Conservation (phyloP, 2,888 invertebrate species). For the Epirrita christyi region DNA sequence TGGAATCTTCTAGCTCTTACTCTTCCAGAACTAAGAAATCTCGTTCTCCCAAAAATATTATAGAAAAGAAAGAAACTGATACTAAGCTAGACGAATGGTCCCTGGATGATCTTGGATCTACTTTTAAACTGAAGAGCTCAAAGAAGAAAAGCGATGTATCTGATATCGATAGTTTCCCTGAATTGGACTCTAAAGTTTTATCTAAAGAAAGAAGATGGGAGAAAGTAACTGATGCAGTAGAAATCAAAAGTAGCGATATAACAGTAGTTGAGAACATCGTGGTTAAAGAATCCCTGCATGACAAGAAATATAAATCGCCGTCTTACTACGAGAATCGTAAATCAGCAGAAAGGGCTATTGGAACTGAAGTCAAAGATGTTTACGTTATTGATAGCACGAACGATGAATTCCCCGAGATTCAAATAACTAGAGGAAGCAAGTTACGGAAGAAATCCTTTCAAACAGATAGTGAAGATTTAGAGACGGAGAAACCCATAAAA, state of each 20-base stretch:
- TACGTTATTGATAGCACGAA: slow-evolving; percentile 76
- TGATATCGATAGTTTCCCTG: slow-evolving; percentile 42
- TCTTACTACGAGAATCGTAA: slow-evolving; percentile 65
- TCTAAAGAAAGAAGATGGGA: slow-evolving; percentile 42
- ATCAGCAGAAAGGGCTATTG: slow-evolving; percentile 50
- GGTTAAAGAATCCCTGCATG: slow-evolving; percentile 55
- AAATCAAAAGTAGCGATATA: slow-evolving; percentile 38
- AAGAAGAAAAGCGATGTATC: slow-evolving; percentile 36
- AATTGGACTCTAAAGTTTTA: slow-evolving; percentile 37
- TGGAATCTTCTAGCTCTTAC: slow-evolving; percentile 57
- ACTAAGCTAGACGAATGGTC: slow-evolving; percentile 46
- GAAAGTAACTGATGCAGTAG: slow-evolving; percentile 37
- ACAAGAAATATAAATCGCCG: slow-evolving; percentile 65
- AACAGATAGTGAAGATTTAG: slow-evolving; percentile 44
- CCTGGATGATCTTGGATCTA: slow-evolving; percentile 43
- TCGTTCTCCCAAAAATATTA: slow-evolving; percentile 61
- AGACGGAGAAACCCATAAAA: slow-evolving; percentile 64
- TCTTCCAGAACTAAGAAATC: slow-evolving; percentile 62
- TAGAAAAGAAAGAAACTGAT: slow-evolving; percentile 54
- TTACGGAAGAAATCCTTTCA: slow-evolving; percentile 68
- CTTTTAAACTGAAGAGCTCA: slow-evolving; percentile 34
- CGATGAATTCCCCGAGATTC: slow-evolving; percentile 77
- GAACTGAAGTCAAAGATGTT: slow-evolving; percentile 67
- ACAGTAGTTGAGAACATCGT: slow-evolving; percentile 40
- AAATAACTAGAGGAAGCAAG: slow-evolving; percentile 71